phyloP scores from a whole-genome alignment of 2,888 invertebrate species.

The Spatulosminthurus flaviceps region DNA sequence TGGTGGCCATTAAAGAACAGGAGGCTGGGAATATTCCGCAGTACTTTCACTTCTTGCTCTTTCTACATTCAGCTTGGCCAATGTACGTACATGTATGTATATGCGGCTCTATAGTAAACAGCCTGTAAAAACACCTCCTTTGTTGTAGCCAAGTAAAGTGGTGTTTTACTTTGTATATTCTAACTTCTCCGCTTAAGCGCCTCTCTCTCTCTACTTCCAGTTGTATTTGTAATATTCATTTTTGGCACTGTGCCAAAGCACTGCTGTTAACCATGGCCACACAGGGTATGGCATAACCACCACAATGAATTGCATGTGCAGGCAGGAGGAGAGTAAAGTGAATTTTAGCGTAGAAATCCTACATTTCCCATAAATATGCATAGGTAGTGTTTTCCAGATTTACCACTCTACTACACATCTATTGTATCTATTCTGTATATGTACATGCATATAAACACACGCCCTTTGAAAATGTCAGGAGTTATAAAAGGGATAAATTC shows the following conservation, averaged over 20 bases:
- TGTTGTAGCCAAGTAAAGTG: neutral
- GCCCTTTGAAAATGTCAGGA: neutral
- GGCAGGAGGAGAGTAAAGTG: too few species aligned
- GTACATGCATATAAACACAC: too few species aligned
- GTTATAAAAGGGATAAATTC: neutral
- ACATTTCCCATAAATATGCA: too few species aligned
- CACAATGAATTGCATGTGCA: neutral
- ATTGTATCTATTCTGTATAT: too few species aligned
- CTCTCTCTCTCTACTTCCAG: neutral
- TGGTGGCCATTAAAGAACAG: too few species aligned
- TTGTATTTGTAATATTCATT: constrained; percentile 5
- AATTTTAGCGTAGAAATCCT: too few species aligned
- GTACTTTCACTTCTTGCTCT: constrained; percentile 27
- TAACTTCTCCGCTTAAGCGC: neutral
- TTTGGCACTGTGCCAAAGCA: constrained; percentile 1
- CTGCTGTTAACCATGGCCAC: neutral
- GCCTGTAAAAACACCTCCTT: constrained; percentile 7
- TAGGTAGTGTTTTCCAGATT: too few species aligned
- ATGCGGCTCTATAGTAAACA: too few species aligned
- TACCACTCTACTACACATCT: too few species aligned
- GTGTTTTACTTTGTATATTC: neutral
- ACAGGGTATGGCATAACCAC: neutral
- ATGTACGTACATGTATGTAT: too few species aligned
- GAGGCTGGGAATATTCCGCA: too few species aligned
- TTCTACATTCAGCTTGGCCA: too few species aligned